Evolutionary conservation across 1,140 invertebrate species (phyloP), one percentile per base, ranked within the genome.

Genomic region (Trialeurodes vaporariorum): DNA sequence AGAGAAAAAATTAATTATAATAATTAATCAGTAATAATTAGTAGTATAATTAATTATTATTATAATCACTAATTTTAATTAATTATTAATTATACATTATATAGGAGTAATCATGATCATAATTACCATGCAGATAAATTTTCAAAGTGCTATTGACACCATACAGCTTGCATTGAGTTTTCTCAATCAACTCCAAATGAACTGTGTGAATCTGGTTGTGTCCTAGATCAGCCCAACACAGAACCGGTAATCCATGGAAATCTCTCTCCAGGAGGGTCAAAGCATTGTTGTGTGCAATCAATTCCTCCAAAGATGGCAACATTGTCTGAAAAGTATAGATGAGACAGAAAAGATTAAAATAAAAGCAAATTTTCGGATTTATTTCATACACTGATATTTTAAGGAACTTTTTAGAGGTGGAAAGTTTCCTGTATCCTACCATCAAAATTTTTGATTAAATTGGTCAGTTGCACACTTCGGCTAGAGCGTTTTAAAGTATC

Each of bases 181-280:
- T 89, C 1, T 86, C 83, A 0, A 90, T 88, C 12, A 92, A 79
- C 73, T 90, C 87, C 26, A 83, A 82, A 59, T 86, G 86, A 12
- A 92, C 81, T 5, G 82, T 79, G 34, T 82, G 78, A 69, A 92
- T 91, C 67, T 84, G 81, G 74, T 92, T 92, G 71, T 86, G 83
- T 1, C 86, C 88, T 1, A 92, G 77, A 75, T 92, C 88, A 1
- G 88, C 89, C 74, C 84, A 83, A 73, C 90, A 92, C 1, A 92
- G 78, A 0, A 85, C 83, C 1, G 89, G 89, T 63, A 92, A 79
- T 1, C 89, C 89, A 70, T 90, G 87, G 75, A 92, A 91, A 76
- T 91, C 89, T 71, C 85, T 83, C 27, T 90, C 86, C 66, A 91
- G 78, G 2, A 83, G 85, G 0, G 77, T 75, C 1, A 92, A 78